Percentiles rank a stretch among this genome's conserved stretches.
Conservation (phyloP, 1,140 invertebrate species). For the Planococcus citri region DNA sequence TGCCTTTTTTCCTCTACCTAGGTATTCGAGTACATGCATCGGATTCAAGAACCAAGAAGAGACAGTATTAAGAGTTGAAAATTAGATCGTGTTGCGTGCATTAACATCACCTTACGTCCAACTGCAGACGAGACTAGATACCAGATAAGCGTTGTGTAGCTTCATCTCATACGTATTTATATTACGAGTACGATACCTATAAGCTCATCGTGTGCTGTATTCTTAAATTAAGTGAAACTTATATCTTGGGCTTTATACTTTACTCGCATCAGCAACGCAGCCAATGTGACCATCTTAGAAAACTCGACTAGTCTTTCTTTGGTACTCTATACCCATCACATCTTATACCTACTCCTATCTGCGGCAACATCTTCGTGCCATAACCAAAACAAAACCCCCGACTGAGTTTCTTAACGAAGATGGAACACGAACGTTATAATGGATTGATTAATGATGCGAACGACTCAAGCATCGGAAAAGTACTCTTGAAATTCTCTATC, state of each 20-base stretch:
- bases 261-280: too few species aligned
- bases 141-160: too few species aligned
- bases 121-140: background rate
- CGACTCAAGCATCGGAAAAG: background rate
- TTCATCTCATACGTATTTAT: background rate
- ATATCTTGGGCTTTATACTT: too few species aligned
- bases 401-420: constrained; percentile 1
- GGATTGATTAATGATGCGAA: background rate
- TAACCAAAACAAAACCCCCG: constrained; percentile 2
- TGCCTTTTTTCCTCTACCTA: too few species aligned
- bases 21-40: too few species aligned
- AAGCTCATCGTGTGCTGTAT: too few species aligned
- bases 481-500: background rate
- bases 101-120: background rate
- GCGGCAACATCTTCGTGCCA: background rate
- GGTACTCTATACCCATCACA: too few species aligned
- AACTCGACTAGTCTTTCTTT: too few species aligned
- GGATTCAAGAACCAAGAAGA: too few species aligned
- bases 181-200: background rate
- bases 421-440: background rate
- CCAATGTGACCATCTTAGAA: too few species aligned
- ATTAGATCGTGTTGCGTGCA: background rate
- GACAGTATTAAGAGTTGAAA: background rate
- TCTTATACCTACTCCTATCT: too few species aligned
- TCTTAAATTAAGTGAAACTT: too few species aligned